These are phyloP conservation scores for Hippocampus mohnikei DNA, from an alignment of 2,113 vertebrate genomes.

Conservation along the genomic window DNA sequence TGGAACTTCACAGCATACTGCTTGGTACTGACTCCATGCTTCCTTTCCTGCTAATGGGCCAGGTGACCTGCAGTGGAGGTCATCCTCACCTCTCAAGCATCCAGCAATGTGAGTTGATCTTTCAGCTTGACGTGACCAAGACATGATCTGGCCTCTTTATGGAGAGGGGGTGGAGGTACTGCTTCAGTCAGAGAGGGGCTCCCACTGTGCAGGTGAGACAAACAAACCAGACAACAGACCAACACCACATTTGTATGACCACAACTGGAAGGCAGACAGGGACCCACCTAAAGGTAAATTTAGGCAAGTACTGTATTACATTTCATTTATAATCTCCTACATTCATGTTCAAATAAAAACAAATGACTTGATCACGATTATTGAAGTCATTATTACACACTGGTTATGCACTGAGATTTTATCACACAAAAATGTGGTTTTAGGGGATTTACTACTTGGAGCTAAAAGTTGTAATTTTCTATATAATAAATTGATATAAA, in stretches of 20 bases:
- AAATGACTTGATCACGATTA: neutral
- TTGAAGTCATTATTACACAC: neutral
- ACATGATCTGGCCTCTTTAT: conserved; percentile 29
- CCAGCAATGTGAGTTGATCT: neutral
- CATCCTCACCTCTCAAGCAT: conserved; percentile 43
- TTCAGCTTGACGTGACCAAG: conserved; percentile 5
- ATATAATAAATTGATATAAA: no score
- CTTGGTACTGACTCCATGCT: conserved; percentile 69
- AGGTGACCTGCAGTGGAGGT: conserved; percentile 56
- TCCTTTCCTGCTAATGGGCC: conserved; percentile 44
- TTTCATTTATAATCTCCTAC: neutral
- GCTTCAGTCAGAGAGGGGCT: conserved; percentile 38
- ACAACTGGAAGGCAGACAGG: conserved; percentile 49
- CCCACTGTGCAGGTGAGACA: conserved; percentile 35
- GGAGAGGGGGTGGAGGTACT: neutral
- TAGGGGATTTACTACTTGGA: no score
- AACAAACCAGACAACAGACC: conserved; percentile 37
- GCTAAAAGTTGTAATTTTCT: no score
- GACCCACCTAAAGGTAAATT: conserved; percentile 39
- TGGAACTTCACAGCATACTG: conserved; percentile 74
- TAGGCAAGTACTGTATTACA: neutral
- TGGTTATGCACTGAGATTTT: neutral
- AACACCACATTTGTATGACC: conserved; percentile 35
- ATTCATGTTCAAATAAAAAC: neutral
- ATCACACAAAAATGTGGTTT: neutral